Base-by-base conservation (phyloP, 2,888 invertebrate genomes). In the Bugulina stolonifera region DNA sequence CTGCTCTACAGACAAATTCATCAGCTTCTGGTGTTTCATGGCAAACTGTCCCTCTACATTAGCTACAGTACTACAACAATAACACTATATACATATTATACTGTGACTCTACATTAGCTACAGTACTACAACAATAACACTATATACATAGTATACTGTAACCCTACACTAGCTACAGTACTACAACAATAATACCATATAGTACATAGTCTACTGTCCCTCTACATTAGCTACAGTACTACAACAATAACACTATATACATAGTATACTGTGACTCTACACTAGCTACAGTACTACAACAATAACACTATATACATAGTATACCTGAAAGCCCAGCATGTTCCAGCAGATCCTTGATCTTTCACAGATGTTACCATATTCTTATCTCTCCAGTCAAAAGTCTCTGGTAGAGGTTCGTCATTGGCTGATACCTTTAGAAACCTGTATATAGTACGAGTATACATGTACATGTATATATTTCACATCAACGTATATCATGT, bases 241-340 rank as follows among this genome's bases (percentile, higher is more conserved):
- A 55, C 55, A 55, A 23, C 23, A 23, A 18, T 23, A 55, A 55
- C 22, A 55, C 14, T 55, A 23, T 5, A 55, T 18, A 43, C 43
- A 18, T 14, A 52, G 10, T 52, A 52, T 22, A 52, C 10, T 52
- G 52, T 22, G 10, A 52, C 52, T 14, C 22, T 25, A 43, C 43
- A 43, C 10, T 43, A 43, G 18, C 43, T 10, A 43, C 43, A 43
- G 43, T 55, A 55, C 23, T 55, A 55, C 55, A 55, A 23, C 23
- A 23, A 18, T 23, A 55, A 55, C 22, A 55, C 14, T 55, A 23
- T 5, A 55, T 18, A 43, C 43, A 18, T 14, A 52, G 10, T 5
- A 55, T 76, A 79, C 79, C 78, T 80, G 72, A 81, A 80, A 1
- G 81, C 81, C 81, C 81, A 81, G 72, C 81, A 81, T 10, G 80